phyloP scores from a whole-genome alignment of 1,140 invertebrate species.

The Bombus impatiens region DNA sequence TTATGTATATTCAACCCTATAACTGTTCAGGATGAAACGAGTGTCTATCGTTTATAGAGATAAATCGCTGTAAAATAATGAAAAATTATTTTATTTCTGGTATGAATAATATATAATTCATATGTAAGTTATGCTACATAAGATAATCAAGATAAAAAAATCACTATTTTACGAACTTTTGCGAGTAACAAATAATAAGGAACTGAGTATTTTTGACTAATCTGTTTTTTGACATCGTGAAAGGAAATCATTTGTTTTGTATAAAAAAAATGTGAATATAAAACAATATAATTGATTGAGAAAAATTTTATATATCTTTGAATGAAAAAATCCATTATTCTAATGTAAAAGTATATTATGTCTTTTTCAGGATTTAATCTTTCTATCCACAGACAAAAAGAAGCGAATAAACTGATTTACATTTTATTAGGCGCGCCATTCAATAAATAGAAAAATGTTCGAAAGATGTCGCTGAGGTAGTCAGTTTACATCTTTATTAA shows the following conservation, averaged over 20 bases:
- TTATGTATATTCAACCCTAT: constrained; percentile 75
- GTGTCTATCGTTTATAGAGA: constrained; percentile 81
- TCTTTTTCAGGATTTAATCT: not conserved
- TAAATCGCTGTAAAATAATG: constrained; percentile 77
- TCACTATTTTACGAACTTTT: constrained; percentile 33
- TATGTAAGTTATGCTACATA: constrained; percentile 25
- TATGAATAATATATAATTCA: constrained; percentile 32
- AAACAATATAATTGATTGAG: constrained; percentile 42
- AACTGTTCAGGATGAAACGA: constrained; percentile 71
- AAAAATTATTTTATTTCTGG: constrained; percentile 74
- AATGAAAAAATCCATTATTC: not conserved
- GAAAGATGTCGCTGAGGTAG: not conserved
- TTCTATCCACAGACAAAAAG: not conserved
- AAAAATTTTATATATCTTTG: not conserved
- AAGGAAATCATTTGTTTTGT: constrained; percentile 44
- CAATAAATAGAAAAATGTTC: not conserved
- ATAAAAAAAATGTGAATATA: constrained; percentile 55
- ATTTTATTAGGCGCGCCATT: not conserved
- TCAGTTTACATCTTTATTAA: not conserved
- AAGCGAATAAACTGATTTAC: not conserved
- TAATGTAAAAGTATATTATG: not conserved
- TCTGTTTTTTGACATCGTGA: constrained; percentile 36
- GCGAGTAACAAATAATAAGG: constrained; percentile 31
- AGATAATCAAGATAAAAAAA: not conserved
- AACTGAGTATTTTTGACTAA: constrained; percentile 46